phyloP scores from a whole-genome alignment of 2,888 invertebrate genomes.

The Drepanosiphum platanoidis region DNA sequence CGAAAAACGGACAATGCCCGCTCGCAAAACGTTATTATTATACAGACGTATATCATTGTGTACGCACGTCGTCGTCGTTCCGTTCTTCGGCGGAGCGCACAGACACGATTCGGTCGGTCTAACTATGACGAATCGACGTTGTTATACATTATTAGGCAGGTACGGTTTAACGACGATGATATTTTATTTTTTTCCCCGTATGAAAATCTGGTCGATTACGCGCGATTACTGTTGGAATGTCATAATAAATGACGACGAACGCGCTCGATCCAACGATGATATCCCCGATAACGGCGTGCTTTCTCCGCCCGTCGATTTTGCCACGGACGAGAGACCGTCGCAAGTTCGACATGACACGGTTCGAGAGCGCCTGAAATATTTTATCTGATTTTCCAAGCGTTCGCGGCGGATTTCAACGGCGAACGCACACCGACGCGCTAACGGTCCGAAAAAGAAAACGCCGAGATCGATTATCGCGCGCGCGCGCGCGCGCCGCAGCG shows the following conservation, averaged over 20 bases:
- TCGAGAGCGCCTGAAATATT: no score
- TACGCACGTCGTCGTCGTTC: neutral
- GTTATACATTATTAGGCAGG: neutral
- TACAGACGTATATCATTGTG: no score
- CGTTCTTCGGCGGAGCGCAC: neutral
- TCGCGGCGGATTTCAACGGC: no score
- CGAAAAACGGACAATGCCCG: neutral
- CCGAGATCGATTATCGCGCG: no score
- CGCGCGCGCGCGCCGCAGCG: no score
- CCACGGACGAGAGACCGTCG: neutral
- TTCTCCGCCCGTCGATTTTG: neutral
- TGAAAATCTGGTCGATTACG: neutral
- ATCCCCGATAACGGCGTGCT: neutral
- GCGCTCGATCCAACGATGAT: no score
- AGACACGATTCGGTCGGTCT: neutral
- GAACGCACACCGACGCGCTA: no score
- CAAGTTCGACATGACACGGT: neutral
- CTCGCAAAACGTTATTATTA: neutral
- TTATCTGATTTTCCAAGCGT: no score
- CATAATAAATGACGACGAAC: no score
- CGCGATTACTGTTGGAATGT: no score
- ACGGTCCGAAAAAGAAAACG: no score
- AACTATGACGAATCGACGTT: neutral
- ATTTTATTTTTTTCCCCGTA: neutral
- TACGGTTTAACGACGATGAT: neutral